These are phyloP conservation scores for Cheilosia variabilis DNA, from an alignment of 2,888 invertebrate genomes.

Conservation along the genomic window DNA sequence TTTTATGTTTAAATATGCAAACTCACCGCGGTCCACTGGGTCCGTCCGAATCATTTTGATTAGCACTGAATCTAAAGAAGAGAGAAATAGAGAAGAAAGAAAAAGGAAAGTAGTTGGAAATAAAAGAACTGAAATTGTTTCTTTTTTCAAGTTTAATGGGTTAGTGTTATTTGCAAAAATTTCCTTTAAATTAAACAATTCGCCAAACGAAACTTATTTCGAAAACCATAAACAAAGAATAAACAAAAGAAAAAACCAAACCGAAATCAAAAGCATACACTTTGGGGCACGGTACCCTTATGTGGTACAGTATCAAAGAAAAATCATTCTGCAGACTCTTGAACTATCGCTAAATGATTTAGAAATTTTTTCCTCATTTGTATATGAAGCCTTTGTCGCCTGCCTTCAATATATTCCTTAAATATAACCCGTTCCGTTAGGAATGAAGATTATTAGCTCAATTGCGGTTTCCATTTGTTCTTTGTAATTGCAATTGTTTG, in stretches of 20 bases:
- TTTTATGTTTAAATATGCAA: conserved; percentile 60
- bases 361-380: too few relatives aligned
- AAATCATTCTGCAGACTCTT: background rate
- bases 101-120: conserved; percentile 76
- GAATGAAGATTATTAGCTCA: background rate
- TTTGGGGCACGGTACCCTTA: background rate
- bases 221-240: background rate
- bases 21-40: conserved; percentile 82
- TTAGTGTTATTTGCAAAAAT: conserved; percentile 19
- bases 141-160: conserved; percentile 16
- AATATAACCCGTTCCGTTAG: conserved; percentile 8
- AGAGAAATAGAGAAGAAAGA: conserved; percentile 79
- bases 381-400: background rate
- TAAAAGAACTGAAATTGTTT: conserved; percentile 62
- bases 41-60: conserved; percentile 82
- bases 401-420: conserved; percentile 77
- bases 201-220: conserved; percentile 4
- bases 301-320: background rate
- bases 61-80: conserved; percentile 83
- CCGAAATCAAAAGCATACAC: conserved; percentile 4
- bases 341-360: background rate
- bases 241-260: background rate
- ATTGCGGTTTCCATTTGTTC: conserved; percentile 4
- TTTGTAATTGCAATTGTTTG: background rate
- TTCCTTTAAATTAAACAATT: background rate